Evolutionary conservation across 2,888 invertebrate species (phyloP).

Genomic region (Hemicrepidius hirtus): DNA sequence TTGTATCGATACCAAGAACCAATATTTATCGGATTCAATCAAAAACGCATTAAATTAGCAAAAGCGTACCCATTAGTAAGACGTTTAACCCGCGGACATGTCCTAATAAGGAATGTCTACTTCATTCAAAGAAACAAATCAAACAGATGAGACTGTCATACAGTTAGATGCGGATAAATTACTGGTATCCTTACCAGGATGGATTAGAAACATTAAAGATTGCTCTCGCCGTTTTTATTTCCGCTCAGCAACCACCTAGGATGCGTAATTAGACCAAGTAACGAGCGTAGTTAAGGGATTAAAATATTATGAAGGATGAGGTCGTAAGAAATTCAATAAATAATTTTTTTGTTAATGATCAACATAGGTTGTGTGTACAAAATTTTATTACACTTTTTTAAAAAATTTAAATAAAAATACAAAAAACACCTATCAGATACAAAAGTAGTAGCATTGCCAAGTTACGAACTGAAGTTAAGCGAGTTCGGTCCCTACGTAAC

Average conservation of each 20-base stretch:
- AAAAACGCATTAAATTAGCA: slow-evolving; percentile 22
- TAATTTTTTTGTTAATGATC: too few species aligned
- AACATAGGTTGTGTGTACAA: too few species aligned
- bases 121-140: slow-evolving; percentile 30
- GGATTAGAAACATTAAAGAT: slow-evolving; percentile 9
- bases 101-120: slow-evolving; percentile 27
- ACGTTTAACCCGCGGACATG: slow-evolving; percentile 21
- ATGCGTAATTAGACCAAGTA: not conserved
- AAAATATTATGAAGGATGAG: not conserved
- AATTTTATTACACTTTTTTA: too few species aligned
- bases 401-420: too few species aligned
- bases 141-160: slow-evolving; percentile 33
- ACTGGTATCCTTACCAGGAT: slow-evolving; percentile 9
- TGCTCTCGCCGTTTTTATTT: not conserved
- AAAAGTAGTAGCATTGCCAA: too few species aligned
- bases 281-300: slow-evolving; percentile 1
- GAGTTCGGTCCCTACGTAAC: too few species aligned
- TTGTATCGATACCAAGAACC: slow-evolving; percentile 5
- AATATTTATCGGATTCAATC: slow-evolving; percentile 15
- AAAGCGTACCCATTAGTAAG: slow-evolving; percentile 19
- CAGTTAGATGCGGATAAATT: slow-evolving; percentile 38
- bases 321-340: too few species aligned
- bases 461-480: too few species aligned
- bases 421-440: too few species aligned
- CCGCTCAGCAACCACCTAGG: not conserved